These are phyloP conservation scores for Kryptolebias ocellatus DNA, from an alignment of 2,797 vertebrate genomes.

Conservation along the genomic window DNA sequence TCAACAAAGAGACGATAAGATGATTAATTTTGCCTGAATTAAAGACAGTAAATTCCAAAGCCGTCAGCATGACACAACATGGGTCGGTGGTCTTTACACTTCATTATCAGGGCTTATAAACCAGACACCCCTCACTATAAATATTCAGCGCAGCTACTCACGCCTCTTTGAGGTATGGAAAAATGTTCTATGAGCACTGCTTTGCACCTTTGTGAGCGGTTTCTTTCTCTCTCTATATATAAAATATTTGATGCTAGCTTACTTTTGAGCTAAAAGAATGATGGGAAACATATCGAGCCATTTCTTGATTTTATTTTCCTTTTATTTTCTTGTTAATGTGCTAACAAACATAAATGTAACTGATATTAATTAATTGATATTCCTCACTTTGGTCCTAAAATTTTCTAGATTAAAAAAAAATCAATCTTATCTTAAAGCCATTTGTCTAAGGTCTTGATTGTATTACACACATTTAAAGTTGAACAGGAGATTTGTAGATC, in stretches of 20 bases:
- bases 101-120: constrained; percentile 59
- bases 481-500: no score
- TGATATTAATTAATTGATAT: no score
- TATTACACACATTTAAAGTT: no score
- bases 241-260: background rate
- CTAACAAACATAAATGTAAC: no score
- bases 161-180: constrained; percentile 14
- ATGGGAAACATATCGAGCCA: no score
- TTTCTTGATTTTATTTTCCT: no score
- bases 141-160: constrained; percentile 46
- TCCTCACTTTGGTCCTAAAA: no score
- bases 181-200: background rate
- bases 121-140: constrained; percentile 46
- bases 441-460: no score
- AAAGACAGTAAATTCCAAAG: constrained; percentile 31
- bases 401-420: no score
- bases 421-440: no score
- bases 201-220: background rate
- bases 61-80: constrained; percentile 40
- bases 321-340: no score
- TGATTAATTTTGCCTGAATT: constrained; percentile 9
- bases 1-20: constrained; percentile 26
- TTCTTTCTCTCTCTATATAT: background rate
- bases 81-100: constrained; percentile 62
- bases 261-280: background rate